Evolutionary conservation across 2,888 invertebrate species (phyloP), one percentile per base, ranked within the genome.

Genomic region (Dascillus cervinus): DNA sequence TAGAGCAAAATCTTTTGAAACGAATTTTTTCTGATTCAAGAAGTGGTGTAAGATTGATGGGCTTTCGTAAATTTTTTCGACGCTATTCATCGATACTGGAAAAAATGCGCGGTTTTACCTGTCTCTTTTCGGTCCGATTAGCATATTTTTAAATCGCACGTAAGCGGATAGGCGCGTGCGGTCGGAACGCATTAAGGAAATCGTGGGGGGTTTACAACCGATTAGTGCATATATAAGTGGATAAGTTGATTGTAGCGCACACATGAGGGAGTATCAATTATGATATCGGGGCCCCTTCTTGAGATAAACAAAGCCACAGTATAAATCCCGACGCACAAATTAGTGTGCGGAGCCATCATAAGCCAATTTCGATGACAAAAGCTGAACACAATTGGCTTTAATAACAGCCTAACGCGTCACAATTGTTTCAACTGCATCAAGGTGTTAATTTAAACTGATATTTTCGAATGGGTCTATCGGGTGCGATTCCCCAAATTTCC

Each of bases 401-500:
- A 39, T 36, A 33, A 41, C 39, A 24, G 25, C 24, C 15, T 14
- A 20, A 32, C 27, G 32, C 30, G 37, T 40, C 38, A 39, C 33
- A 41, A 43, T 40, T 39, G 37, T 39, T 41, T 39, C 35, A 32
- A 36, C 32, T 46, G 42, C 41, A 49, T 49, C 42, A 46, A 43
- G 44, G 41, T 47, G 43, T 43, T 45, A 42, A 46, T 43, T 48
- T 41, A 39, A 32, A 31, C 32, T 40, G 39, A 45, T 48, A 46
- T 46, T 49, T 46, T 42, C 37, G 33, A 40, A 46, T 37, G 37
- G 43, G 39, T 47, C 49, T 43, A 35, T 42, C 28, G 49, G 47
- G 49, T 47, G 41, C 39, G 43, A 44, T 49, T 49, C 41, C 39
- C 38, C 40, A 43, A 46, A 46, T 47, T 44, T 44, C 39, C 44